These are phyloP conservation scores for Etia nguti DNA, from an alignment of 2,113 vertebrate species.

Conservation along the genomic window DNA sequence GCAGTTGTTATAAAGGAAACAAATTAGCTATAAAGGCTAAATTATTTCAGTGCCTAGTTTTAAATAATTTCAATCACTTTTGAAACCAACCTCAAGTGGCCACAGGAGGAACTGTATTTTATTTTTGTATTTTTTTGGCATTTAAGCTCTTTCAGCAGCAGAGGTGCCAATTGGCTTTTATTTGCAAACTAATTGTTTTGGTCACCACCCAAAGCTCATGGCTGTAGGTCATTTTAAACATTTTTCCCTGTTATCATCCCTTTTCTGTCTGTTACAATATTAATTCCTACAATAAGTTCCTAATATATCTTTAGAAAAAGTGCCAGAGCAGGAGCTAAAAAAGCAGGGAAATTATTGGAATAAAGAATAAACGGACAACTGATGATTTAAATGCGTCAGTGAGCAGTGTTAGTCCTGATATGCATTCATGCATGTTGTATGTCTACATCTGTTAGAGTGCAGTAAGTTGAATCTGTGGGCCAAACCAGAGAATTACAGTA, in stretches of 20 bases:
- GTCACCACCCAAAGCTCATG: neutral
- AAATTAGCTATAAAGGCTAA: neutral
- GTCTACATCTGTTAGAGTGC: neutral
- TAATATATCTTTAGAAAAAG: neutral
- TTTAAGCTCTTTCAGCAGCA: neutral
- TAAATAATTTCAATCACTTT: neutral
- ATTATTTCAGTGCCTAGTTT: neutral
- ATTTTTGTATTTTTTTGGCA: neutral
- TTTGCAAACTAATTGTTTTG: neutral
- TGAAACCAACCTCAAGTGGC: neutral
- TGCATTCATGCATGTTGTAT: neutral
- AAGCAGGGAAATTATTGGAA: neutral
- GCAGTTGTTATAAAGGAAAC: neutral
- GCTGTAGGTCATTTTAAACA: neutral
- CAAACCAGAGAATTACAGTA: conserved; percentile 5
- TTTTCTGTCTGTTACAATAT: neutral
- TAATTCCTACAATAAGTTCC: neutral
- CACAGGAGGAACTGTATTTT: neutral
- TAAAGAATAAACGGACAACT: neutral
- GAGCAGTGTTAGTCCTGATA: neutral
- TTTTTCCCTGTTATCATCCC: neutral
- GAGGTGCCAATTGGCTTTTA: neutral
- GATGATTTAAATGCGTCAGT: neutral
- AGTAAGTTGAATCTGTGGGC: neutral
- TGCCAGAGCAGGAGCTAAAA: neutral